These are phyloP conservation scores for Peromyscus polionotus DNA, from an alignment of 2,113 vertebrate genomes.

Conservation along the genomic window DNA sequence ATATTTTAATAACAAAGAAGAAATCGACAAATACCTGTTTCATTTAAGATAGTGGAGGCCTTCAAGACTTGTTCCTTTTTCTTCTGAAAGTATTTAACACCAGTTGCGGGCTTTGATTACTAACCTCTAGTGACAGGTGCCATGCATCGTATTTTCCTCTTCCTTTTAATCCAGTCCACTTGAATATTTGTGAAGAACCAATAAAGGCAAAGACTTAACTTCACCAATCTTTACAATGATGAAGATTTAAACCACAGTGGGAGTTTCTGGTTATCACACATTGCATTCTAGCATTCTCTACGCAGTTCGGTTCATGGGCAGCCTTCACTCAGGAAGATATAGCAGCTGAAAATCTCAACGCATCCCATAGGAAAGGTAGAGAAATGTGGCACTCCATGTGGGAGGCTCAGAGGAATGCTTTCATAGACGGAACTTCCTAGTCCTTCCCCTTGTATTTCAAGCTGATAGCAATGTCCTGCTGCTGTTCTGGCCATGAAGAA, in stretches of 20 bases:
- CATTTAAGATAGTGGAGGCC: slow-evolving; percentile 5
- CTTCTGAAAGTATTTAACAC: slow-evolving; percentile 13
- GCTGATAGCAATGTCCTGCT: neutral
- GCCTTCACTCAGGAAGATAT: neutral
- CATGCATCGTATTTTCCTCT: neutral
- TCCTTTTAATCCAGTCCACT: slow-evolving; percentile 20
- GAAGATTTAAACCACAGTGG: slow-evolving; percentile 3
- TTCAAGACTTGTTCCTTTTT: slow-evolving; percentile 38
- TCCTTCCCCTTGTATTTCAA: neutral
- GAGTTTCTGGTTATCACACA: neutral
- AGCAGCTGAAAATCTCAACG: neutral
- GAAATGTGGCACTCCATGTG: neutral
- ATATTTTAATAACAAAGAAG: slow-evolving; percentile 70
- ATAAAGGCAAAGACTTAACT: neutral
- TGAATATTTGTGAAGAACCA: slow-evolving; percentile 1
- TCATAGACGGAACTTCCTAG: neutral
- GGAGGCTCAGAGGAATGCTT: neutral
- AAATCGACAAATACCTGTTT: neutral
- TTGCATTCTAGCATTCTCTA: neutral
- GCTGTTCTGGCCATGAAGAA: neutral
- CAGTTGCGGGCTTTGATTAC: neutral
- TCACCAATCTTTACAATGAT: neutral
- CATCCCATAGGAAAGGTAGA: neutral
- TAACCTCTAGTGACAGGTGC: neutral
- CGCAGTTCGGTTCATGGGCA: neutral